These are phyloP conservation scores for Rhamphomyia laevipes DNA, from an alignment of 2,888 invertebrate species.

Conservation along the genomic window DNA sequence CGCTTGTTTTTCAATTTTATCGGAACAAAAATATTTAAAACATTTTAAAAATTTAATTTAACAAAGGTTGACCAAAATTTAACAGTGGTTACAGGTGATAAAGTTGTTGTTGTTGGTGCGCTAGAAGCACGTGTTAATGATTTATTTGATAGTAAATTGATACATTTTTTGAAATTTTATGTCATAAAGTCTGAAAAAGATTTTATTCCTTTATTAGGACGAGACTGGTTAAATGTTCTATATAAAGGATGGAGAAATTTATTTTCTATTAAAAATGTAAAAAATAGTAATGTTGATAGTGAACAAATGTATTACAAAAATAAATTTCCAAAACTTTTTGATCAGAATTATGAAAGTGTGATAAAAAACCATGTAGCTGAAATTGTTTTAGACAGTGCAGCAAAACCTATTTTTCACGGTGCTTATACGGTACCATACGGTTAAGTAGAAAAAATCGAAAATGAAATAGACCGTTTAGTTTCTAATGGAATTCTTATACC, in stretches of 20 bases:
- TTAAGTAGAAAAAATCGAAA: constrained; percentile 8
- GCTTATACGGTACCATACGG: constrained; percentile 7
- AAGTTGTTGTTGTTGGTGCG: constrained; percentile 7
- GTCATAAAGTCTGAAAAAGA: constrained; percentile 9
- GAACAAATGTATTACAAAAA: neutral
- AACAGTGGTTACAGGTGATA: constrained; percentile 7
- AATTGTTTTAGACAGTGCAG: constrained; percentile 10
- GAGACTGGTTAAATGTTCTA: constrained; percentile 10
- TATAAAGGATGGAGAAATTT: constrained; percentile 6
- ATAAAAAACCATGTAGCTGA: constrained; percentile 4
- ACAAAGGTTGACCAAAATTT: neutral
- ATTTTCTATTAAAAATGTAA: neutral
- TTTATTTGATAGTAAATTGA: neutral
- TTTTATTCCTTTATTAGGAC: constrained; percentile 8
- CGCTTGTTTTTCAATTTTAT: constrained; percentile 10
- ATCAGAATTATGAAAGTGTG: constrained; percentile 7
- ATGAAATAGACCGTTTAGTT: constrained; percentile 6
- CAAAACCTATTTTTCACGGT: constrained; percentile 10
- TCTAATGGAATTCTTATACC: constrained; percentile 15
- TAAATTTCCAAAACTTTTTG: neutral
- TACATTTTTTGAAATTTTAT: constrained; percentile 7
- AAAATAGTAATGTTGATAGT: neutral
- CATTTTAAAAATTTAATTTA: constrained; percentile 7
- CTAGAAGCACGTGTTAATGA: constrained; percentile 4
- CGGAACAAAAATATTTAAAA: constrained; percentile 6